phyloP scores from a whole-genome alignment of 2,797 vertebrate species.

The Limnodromus scolopaceus region DNA sequence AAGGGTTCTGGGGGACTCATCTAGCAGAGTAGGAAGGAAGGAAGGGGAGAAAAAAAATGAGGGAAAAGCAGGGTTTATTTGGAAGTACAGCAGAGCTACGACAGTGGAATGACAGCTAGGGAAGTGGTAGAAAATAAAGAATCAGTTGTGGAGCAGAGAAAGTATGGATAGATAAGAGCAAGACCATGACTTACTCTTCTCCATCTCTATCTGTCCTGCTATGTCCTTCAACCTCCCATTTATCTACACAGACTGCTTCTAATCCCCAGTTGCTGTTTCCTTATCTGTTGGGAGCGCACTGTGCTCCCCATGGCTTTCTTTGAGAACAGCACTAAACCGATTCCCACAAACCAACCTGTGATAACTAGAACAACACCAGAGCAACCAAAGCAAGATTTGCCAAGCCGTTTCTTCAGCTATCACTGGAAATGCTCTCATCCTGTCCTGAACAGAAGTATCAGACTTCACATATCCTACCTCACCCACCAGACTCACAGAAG shows the following conservation, averaged over 20 bases:
- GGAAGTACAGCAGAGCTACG: not conserved
- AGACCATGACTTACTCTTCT: not conserved
- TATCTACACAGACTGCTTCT: not conserved
- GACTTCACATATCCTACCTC: not conserved
- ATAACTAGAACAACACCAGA: slow-evolving; percentile 35
- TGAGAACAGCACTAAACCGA: not conserved
- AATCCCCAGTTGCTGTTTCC: not conserved
- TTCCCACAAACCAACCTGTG: slow-evolving; percentile 32
- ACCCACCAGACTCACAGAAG: not conserved
- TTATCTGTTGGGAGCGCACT: not conserved
- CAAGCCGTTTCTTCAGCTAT: not conserved
- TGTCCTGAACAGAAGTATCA: not conserved
- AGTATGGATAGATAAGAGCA: not conserved
- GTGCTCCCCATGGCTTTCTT: slow-evolving; percentile 1
- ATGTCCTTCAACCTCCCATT: not conserved
- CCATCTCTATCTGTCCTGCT: not conserved
- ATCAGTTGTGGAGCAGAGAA: not conserved
- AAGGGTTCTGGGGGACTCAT: not conserved
- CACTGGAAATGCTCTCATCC: not conserved
- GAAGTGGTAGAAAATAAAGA: not conserved
- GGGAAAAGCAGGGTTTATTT: not conserved
- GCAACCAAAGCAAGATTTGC: not conserved
- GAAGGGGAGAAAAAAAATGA: not conserved
- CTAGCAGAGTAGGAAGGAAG: not conserved
- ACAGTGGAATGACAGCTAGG: not conserved